phyloP scores from a whole-genome alignment of 2,888 invertebrate species.

The Drosophila longiperda region DNA sequence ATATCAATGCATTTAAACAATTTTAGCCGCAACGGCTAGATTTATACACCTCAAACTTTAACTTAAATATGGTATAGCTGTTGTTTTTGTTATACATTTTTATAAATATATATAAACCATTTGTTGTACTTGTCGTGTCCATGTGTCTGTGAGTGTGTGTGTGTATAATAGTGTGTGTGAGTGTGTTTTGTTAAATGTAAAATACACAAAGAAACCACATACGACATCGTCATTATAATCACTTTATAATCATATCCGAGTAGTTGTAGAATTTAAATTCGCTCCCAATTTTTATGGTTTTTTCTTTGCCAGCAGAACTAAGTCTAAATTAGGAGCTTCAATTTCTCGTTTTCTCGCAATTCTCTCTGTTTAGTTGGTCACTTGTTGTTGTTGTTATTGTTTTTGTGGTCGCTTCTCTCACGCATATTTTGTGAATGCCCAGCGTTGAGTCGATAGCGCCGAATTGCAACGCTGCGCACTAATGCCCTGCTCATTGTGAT shows the following conservation, averaged over 20 bases:
- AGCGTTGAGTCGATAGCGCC: slow-evolving; percentile 88
- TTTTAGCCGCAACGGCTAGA: slow-evolving; percentile 29
- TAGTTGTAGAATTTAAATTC: slow-evolving; percentile 47
- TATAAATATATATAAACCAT: slow-evolving; percentile 32
- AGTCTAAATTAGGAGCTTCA: slow-evolving; percentile 2
- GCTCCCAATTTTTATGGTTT: slow-evolving; percentile 11
- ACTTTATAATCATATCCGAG: slow-evolving; percentile 31
- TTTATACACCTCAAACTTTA: slow-evolving; percentile 42
- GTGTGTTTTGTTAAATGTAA: slow-evolving; percentile 43
- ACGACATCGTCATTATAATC: slow-evolving; percentile 31
- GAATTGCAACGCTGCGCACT: slow-evolving; percentile 90
- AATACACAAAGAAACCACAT: slow-evolving; percentile 62
- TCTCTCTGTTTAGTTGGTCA: slow-evolving; percentile 36
- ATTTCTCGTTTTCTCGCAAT: slow-evolving; percentile 4
- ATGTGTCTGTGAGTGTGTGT: slow-evolving; percentile 28
- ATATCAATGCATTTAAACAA: slow-evolving; percentile 33
- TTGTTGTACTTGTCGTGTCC: slow-evolving; percentile 37
- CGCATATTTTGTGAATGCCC: slow-evolving; percentile 86
- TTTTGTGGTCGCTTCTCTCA: slow-evolving; percentile 46
- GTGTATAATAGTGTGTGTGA: slow-evolving; percentile 20
- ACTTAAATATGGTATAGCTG: slow-evolving; percentile 48
- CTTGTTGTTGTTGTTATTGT: slow-evolving; percentile 5
- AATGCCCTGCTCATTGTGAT: slow-evolving; percentile 87
- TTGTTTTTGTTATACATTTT: slow-evolving; percentile 10
- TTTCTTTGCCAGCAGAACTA: slow-evolving; percentile 11